Percentiles rank a stretch among this genome's conserved stretches.
Evolutionary conservation across 2,797 vertebrate species (phyloP).

Genomic region (Leptoclinus maculatus): DNA sequence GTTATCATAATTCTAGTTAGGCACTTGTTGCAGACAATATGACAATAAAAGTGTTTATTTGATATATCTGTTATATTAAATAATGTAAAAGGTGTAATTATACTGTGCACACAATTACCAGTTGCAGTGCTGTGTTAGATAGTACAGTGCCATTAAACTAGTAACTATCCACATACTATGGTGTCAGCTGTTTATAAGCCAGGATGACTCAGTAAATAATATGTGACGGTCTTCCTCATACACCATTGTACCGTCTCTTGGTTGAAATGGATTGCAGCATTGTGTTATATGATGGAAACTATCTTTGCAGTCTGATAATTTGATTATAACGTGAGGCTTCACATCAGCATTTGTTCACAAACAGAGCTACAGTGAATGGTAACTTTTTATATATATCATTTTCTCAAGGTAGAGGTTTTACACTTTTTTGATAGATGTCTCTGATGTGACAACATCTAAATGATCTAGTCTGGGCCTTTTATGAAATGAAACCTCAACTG

Average conservation of each 20-base stretch:
- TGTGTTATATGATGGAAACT: background rate
- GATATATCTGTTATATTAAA: background rate
- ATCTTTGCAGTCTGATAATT: background rate
- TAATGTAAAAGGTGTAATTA: background rate
- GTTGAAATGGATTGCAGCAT: background rate
- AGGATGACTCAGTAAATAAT: background rate
- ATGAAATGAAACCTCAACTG: background rate
- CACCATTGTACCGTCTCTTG: background rate
- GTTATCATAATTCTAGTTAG: background rate
- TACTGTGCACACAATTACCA: background rate
- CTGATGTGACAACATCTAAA: background rate
- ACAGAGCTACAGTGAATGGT: background rate
- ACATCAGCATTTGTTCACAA: background rate
- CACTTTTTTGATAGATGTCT: background rate
- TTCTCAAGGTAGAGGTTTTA: background rate
- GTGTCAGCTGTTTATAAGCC: background rate
- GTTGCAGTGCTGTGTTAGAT: background rate
- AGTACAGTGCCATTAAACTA: background rate
- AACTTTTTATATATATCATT: background rate
- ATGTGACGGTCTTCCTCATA: background rate
- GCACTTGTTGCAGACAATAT: background rate
- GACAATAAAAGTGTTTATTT: background rate
- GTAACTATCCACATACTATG: background rate
- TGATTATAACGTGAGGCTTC: background rate
- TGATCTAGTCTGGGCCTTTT: background rate